phyloP scores from a whole-genome alignment of 2,797 vertebrate species.

The Halcyon badia region DNA sequence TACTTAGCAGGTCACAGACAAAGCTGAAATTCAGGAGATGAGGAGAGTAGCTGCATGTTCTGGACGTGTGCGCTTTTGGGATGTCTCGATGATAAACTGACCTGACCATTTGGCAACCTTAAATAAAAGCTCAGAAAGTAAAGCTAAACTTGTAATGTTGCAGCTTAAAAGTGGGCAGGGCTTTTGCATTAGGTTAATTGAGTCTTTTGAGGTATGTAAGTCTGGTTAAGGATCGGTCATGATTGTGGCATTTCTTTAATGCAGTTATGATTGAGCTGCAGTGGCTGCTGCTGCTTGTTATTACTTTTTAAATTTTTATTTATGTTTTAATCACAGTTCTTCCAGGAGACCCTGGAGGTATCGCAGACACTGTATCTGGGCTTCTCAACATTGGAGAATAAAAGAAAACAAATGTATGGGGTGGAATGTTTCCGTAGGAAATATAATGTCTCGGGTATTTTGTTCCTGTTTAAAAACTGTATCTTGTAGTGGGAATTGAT shows the following conservation, averaged over 20 bases:
- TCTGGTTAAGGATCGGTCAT: not conserved
- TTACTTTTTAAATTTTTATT: no score
- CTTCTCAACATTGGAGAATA: not conserved
- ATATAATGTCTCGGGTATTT: not conserved
- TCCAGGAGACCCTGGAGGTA: not conserved
- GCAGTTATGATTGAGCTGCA: not conserved
- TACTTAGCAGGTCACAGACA: not conserved
- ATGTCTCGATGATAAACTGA: not conserved
- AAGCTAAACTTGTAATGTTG: not conserved
- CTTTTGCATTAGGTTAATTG: not conserved
- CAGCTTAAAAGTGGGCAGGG: not conserved
- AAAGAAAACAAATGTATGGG: slow-evolving; percentile 10
- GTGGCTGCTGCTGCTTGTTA: not conserved
- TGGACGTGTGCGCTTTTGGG: not conserved
- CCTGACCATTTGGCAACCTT: not conserved
- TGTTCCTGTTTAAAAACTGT: slow-evolving; percentile 6
- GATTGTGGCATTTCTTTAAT: not conserved
- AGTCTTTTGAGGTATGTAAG: not conserved
- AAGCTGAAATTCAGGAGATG: not conserved
- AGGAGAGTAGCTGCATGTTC: not conserved
- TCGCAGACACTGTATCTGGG: not conserved
- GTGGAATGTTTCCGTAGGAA: slow-evolving; percentile 18
- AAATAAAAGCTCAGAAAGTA: not conserved
- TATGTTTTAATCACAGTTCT: not conserved
- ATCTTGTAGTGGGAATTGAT: not conserved